Evolutionary conservation across 1,140 invertebrate genomes (phyloP).

Genomic region (Ditylenchus dipsaci): DNA sequence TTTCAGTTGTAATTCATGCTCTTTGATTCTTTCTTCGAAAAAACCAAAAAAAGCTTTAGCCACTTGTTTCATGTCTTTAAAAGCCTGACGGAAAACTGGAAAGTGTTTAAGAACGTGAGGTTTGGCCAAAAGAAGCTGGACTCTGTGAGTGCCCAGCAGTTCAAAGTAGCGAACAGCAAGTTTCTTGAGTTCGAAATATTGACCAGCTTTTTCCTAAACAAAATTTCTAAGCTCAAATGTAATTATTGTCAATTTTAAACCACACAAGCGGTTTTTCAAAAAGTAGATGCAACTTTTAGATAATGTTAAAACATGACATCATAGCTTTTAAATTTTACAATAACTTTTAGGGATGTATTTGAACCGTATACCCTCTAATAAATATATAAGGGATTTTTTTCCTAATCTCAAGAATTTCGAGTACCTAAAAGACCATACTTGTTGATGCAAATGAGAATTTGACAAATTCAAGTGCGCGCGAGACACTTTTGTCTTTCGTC

Average conservation of each 20-base stretch:
- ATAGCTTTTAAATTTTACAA: no score
- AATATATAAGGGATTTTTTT: no score
- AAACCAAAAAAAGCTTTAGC: conserved; percentile 3
- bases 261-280: not conserved
- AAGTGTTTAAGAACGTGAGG: not conserved
- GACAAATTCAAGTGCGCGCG: no score
- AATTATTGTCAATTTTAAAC: not conserved
- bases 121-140: not conserved
- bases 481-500: no score
- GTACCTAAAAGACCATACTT: no score
- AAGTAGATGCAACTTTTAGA: no score
- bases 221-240: no score
- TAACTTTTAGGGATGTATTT: no score
- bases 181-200: not conserved
- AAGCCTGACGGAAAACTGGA: conserved; percentile 1
- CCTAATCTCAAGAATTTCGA: no score
- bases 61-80: not conserved
- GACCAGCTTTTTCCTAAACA: not conserved
- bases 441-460: no score
- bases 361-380: no score
- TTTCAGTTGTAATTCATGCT: not conserved
- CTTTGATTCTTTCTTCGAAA: conserved; percentile 11
- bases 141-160: not conserved
- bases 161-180: not conserved
- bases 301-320: no score